phyloP scores from a whole-genome alignment of 1,140 invertebrate species.

The Andricus grossulariae region DNA sequence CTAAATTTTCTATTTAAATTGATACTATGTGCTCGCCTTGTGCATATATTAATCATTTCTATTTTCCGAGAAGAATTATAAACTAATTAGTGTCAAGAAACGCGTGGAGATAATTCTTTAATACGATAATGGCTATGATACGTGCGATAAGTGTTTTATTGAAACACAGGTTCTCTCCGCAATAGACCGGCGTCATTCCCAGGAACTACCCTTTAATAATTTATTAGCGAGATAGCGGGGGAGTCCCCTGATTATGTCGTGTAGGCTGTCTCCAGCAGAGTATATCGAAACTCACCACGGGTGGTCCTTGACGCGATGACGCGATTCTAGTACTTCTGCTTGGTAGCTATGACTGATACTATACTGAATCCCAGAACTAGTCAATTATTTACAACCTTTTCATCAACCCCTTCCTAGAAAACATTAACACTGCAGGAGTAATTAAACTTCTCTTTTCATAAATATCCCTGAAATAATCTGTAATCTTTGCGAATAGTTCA shows the following conservation, averaged over 20 bases:
- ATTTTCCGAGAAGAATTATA: too few species aligned
- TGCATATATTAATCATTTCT: too few species aligned
- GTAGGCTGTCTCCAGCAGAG: conserved; percentile 72
- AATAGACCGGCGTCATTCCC: conserved; percentile 70
- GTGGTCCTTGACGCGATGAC: conserved; percentile 74
- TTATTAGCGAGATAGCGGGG: conserved; percentile 71
- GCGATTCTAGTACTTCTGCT: conserved; percentile 58
- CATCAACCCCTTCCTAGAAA: background rate
- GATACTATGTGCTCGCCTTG: too few species aligned
- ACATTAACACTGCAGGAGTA: too few species aligned
- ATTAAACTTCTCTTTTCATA: too few species aligned
- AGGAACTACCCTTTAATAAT: conserved; percentile 76
- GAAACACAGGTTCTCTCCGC: conserved; percentile 60
- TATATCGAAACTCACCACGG: conserved; percentile 66
- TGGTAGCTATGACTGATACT: conserved; percentile 68
- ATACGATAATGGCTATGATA: background rate
- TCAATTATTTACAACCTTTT: conserved; percentile 66
- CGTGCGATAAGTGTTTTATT: conserved; percentile 42
- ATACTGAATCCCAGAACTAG: conserved; percentile 52
- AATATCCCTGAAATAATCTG: too few species aligned
- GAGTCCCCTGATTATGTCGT: conserved; percentile 71
- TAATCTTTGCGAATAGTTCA: too few species aligned
- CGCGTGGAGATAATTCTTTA: background rate
- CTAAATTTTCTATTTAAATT: too few species aligned
- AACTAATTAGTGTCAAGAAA: background rate